Conservation (phyloP, 2,113 vertebrate species). For the Caranx ignobilis region DNA sequence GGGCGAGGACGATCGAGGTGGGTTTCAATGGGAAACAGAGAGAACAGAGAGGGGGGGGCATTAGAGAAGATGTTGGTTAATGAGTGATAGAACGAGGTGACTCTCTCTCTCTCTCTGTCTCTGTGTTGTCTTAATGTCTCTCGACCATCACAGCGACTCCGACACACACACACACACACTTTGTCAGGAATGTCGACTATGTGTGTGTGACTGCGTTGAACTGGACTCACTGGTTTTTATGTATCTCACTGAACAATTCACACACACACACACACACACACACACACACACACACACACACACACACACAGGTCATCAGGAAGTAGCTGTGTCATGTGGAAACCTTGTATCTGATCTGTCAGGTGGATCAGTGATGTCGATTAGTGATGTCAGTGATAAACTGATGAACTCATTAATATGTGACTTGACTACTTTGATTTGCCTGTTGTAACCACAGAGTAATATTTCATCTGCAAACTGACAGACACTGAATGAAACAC, state of each 20-base stretch:
- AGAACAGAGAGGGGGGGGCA: not conserved
- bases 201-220: slow-evolving; percentile 15
- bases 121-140: not conserved
- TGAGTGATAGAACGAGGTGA: slow-evolving; percentile 47
- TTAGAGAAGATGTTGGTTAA: slow-evolving; percentile 45
- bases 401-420: too few species aligned
- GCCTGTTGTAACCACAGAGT: too few species aligned
- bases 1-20: slow-evolving; percentile 64
- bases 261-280: too few species aligned
- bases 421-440: too few species aligned
- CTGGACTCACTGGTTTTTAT: slow-evolving; percentile 48
- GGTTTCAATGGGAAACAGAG: slow-evolving; percentile 26
- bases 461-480: too few species aligned
- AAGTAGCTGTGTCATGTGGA: too few species aligned
- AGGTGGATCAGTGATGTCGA: too few species aligned
- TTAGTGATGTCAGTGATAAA: too few species aligned
- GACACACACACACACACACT: not conserved
- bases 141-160: not conserved
- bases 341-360: too few species aligned
- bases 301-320: too few species aligned
- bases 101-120: not conserved
- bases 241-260: not conserved
- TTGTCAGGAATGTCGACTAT: not conserved
- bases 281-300: not conserved
- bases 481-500: too few species aligned